Conservation (phyloP, 2,797 vertebrate species). For the Oryzias sinensis region DNA sequence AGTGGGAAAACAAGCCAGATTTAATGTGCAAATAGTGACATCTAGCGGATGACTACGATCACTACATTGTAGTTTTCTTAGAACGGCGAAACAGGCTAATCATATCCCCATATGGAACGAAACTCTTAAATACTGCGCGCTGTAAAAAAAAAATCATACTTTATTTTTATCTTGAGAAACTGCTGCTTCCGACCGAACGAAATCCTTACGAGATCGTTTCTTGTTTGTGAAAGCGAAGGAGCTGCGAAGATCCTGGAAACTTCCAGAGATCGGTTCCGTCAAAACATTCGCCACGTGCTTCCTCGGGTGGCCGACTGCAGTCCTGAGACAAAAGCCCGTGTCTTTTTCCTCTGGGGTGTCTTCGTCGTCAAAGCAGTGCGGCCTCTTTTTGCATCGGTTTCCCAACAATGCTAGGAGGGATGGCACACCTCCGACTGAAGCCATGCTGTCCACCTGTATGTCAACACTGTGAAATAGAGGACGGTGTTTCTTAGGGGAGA, state of each 20-base stretch:
- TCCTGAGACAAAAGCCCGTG: background rate
- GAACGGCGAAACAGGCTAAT: background rate
- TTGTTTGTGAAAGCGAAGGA: background rate
- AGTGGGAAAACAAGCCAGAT: no score
- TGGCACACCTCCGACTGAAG: constrained; percentile 25
- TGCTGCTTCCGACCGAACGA: background rate
- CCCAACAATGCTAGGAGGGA: constrained; percentile 38
- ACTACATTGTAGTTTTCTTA: constrained; percentile 6
- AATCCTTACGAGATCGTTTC: constrained; percentile 52
- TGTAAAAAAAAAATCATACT: no score
- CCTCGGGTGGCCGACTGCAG: background rate
- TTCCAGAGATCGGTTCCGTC: constrained; percentile 35
- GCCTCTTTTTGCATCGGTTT: constrained; percentile 68
- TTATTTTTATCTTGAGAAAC: background rate
- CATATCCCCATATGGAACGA: no score
- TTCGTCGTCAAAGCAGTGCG: constrained; percentile 24
- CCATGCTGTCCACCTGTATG: constrained; percentile 32
- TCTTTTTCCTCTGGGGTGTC: constrained; percentile 2
- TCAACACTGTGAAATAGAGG: constrained; percentile 29
- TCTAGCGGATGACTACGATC: constrained; percentile 24
- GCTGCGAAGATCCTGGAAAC: constrained; percentile 27
- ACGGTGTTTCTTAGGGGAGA: constrained; percentile 51
- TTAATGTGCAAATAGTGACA: constrained; percentile 17
- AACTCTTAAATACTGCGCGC: no score
- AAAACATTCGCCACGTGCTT: constrained; percentile 7